A percentile compares a stretch with the other conserved stretches of the same genome.
phyloP scores from a whole-genome alignment of 2,888 invertebrate species.

The Zygaena filipendulae region DNA sequence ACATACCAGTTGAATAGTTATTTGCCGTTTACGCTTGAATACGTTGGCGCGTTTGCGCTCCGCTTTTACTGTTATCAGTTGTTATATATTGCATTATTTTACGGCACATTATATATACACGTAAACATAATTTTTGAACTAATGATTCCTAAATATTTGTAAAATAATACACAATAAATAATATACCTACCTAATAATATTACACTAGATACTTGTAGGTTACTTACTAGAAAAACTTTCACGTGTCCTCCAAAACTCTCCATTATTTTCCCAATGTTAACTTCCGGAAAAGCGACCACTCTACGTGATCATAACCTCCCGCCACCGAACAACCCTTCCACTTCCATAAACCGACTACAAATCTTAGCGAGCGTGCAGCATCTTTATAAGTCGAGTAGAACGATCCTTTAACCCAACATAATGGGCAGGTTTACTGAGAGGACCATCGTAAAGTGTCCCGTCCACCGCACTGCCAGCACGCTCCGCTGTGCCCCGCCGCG shows the following conservation, averaged over 20 bases:
- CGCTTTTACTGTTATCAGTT: too few species aligned
- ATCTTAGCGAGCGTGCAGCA: constrained; percentile 59
- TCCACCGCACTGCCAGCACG: constrained; percentile 24
- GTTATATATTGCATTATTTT: too few species aligned
- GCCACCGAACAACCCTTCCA: constrained; percentile 61
- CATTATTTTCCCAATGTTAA: constrained; percentile 59
- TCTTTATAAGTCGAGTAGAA: constrained; percentile 61
- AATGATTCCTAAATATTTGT: too few species aligned
- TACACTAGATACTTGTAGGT: too few species aligned
- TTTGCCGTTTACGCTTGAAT: too few species aligned
- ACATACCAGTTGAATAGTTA: too few species aligned
- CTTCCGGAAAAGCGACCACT: constrained; percentile 58
- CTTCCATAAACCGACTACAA: constrained; percentile 62
- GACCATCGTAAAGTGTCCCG: constrained; percentile 65
- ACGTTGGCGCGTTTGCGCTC: too few species aligned
- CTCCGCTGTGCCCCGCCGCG: constrained; percentile 26
- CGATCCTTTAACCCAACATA: constrained; percentile 67
- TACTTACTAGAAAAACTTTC: constrained; percentile 24
- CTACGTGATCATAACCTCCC: constrained; percentile 60
- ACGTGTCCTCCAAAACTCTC: constrained; percentile 44
- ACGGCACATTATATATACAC: too few species aligned
- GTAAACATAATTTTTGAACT: too few species aligned
- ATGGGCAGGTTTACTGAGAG: constrained; percentile 64
- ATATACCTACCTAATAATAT: too few species aligned
- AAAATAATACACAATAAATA: too few species aligned